Evolutionary conservation across 1,140 invertebrate species (phyloP).

Genomic region (Danaus melanippus): DNA sequence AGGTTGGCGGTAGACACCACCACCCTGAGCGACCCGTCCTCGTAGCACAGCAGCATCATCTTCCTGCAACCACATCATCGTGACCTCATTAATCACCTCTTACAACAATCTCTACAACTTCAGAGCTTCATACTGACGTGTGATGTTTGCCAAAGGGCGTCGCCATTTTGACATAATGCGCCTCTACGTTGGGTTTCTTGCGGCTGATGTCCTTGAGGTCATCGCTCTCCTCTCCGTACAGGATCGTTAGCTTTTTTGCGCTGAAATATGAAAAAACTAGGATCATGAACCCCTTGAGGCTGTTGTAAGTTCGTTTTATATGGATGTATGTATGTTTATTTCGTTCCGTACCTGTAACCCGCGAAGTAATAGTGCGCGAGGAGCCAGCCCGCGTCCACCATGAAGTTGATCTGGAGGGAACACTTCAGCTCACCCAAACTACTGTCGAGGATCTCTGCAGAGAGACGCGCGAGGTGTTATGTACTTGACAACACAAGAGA

Average conservation of each 20-base stretch:
- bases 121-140: slow-evolving; percentile 71
- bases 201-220: slow-evolving; percentile 71
- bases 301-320: not conserved
- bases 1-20: slow-evolving; percentile 95
- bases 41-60: slow-evolving; percentile 90
- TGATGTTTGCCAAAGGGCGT: slow-evolving; percentile 92
- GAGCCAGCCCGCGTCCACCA: slow-evolving; percentile 92
- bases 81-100: no score
- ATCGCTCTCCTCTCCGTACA: slow-evolving; percentile 83
- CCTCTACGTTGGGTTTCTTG: slow-evolving; percentile 76
- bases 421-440: slow-evolving; percentile 82
- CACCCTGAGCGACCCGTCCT: slow-evolving; percentile 85
- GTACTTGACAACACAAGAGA: no score
- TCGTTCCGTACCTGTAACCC: slow-evolving; percentile 71
- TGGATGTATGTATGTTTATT: slow-evolving; percentile 21
- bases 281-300: not conserved
- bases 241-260: slow-evolving; percentile 80
- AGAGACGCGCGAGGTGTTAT: no score
- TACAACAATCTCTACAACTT: no score
- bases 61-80: slow-evolving; percentile 74
- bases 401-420: slow-evolving; percentile 91
- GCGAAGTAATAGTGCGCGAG: slow-evolving; percentile 84
- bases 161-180: slow-evolving; percentile 81
- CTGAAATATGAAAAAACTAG: slow-evolving; percentile 46
- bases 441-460: slow-evolving; percentile 81